Conservation (phyloP, 2,797 vertebrate genomes). For the Lates japonicus region DNA sequence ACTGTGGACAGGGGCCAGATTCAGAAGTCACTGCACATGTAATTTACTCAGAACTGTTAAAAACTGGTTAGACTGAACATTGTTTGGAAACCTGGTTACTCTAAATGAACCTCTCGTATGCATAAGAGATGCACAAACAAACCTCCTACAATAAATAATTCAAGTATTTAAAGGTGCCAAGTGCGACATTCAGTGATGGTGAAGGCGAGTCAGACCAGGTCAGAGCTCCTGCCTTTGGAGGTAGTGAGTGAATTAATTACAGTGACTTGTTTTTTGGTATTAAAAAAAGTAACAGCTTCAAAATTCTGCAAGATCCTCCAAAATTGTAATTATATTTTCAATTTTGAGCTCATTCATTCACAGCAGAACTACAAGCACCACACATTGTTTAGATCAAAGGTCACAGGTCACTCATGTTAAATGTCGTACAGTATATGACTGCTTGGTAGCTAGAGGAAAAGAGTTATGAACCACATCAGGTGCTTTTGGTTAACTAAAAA, state of each 20-base stretch:
- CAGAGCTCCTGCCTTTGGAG: background rate
- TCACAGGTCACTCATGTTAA: background rate
- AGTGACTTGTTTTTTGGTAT: background rate
- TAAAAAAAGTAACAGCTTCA: background rate
- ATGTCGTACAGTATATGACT: background rate
- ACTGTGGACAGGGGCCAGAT: too few species aligned
- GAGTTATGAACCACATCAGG: background rate
- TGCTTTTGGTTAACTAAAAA: background rate
- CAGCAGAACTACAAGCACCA: background rate
- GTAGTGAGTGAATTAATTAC: background rate
- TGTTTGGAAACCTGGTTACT: background rate
- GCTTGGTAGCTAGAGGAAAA: background rate
- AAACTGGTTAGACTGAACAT: background rate
- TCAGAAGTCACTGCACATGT: background rate
- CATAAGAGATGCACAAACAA: slow-evolving; percentile 40
- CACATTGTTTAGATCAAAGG: background rate
- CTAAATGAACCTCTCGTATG: background rate
- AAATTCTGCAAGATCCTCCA: background rate
- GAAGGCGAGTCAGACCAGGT: background rate
- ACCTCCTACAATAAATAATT: slow-evolving; percentile 67
- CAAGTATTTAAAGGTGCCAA: slow-evolving; percentile 48
- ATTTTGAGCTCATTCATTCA: background rate
- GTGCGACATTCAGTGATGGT: slow-evolving; percentile 6
- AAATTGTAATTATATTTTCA: background rate
- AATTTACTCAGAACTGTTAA: background rate